Conservation (phyloP, 2,888 invertebrate species). For the Candidula unifasciata region DNA sequence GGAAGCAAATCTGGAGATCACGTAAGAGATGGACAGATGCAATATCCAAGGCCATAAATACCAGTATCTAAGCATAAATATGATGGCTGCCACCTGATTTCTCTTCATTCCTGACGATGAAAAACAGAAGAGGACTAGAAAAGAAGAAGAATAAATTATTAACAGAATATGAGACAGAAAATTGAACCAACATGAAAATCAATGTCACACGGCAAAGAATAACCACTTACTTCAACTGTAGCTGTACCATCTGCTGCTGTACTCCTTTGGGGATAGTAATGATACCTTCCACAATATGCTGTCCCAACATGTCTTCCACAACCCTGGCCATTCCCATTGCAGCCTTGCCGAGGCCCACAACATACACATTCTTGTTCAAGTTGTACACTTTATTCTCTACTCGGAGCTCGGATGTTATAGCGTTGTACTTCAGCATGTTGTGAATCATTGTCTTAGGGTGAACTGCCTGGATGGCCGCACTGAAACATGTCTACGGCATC, state of each 20-base stretch:
- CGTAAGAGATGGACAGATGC: no score
- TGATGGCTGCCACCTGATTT: no score
- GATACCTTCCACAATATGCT: conserved; percentile 83
- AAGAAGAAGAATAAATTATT: no score
- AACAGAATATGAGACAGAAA: no score
- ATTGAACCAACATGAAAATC: no score
- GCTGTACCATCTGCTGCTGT: conserved; percentile 61
- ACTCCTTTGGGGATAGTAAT: conserved; percentile 86
- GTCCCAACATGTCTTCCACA: conserved; percentile 83
- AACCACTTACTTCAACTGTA: conserved; percentile 72
- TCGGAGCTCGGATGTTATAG: conserved; percentile 46
- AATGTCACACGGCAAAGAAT: no score
- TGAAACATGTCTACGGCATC: conserved; percentile 62
- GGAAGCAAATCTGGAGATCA: no score
- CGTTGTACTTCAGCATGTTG: conserved; percentile 48
- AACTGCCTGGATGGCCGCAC: conserved; percentile 67
- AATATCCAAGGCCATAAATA: no score
- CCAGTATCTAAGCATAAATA: no score
- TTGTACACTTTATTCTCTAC: conserved; percentile 62
- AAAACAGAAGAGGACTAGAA: no score
- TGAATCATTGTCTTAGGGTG: conserved; percentile 70
- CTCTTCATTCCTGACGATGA: no score
- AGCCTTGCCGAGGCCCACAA: conserved; percentile 91
- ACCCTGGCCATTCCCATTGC: conserved; percentile 90
- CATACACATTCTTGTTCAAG: conserved; percentile 73